phyloP scores from a whole-genome alignment of 1,140 invertebrate genomes.

The Polyergus mexicanus region DNA sequence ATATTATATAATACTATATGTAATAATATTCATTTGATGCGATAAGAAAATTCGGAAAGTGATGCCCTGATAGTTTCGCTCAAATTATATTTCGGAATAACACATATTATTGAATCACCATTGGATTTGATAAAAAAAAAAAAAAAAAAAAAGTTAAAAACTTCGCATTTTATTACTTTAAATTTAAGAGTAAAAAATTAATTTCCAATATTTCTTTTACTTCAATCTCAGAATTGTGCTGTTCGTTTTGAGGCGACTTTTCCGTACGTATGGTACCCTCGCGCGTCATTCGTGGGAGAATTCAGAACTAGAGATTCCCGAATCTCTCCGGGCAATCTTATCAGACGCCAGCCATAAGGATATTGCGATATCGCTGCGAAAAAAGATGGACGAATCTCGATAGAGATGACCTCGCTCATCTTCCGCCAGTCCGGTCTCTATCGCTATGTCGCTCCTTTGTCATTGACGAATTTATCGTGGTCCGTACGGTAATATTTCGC shows the following conservation, averaged over 20 bases:
- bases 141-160: neutral
- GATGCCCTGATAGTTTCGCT: neutral
- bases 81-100: neutral
- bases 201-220: neutral
- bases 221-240: neutral
- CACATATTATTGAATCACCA: neutral
- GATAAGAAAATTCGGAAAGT: neutral
- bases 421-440: constrained; percentile 25
- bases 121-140: neutral
- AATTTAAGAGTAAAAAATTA: neutral
- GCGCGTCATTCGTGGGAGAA: neutral
- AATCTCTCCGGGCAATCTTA: constrained; percentile 7
- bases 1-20: too few species aligned
- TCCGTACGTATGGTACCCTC: neutral
- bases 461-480: constrained; percentile 67
- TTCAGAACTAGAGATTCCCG: neutral
- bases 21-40: neutral
- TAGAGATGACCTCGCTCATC: neutral
- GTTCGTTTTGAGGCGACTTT: neutral
- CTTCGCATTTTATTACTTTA: neutral
- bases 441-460: constrained; percentile 67
- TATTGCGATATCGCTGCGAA: constrained; percentile 30
- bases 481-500: constrained; percentile 64
- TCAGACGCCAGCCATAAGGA: neutral
- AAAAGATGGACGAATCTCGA: constrained; percentile 19